Base-by-base conservation (phyloP, 2,797 vertebrate species). In the Lacerta bilineata region DNA sequence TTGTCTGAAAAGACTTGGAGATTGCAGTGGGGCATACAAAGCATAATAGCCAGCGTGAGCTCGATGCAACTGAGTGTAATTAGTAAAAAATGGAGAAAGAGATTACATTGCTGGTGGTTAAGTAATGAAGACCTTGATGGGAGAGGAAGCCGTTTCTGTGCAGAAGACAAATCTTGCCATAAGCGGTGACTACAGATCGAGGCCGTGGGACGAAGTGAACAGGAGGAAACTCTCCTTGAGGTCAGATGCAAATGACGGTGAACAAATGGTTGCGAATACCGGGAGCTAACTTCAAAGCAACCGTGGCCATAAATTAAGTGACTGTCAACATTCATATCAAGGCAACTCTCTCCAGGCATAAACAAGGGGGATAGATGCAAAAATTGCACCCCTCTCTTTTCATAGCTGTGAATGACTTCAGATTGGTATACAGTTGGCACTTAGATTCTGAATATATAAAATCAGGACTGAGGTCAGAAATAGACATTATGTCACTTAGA, bases 281-380 rank as follows among this genome's bases (percentile, higher is more conserved):
- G 72, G 80, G 88, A 90, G 88, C 83, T 0, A 92, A 83, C 69
- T 89, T 82, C 50, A 86, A 8, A 83, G 82, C 83, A 94, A 85
- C 92, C 92, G 88, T 11, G 82, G 90, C 91, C 87, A 79, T 89
- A 90, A 93, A 91, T 91, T 89, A 94, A 93, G 71, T 89, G 55
- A 89, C 77, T 92, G 90, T 78, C 5, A 88, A 46, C 68, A 79
- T 90, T 92, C 72, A 39, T 93, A 84, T 74, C 61, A 88, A 25
- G 36, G 4, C 41, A 6, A 3, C 13, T 46, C 71, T 41, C 33
- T n/a, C 39, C 74, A 41, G 17, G 68, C 13, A 75, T 33, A 69
- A 71, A 80, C 23, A 55, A 55, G 68, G 64, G 39, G 15, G 33
- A n/a, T 72, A 72, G 4, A 72, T 72, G 76, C 72, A 74, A 20